Evolutionary conservation across 1,140 invertebrate genomes (phyloP).

Genomic region (Ostrea edulis): DNA sequence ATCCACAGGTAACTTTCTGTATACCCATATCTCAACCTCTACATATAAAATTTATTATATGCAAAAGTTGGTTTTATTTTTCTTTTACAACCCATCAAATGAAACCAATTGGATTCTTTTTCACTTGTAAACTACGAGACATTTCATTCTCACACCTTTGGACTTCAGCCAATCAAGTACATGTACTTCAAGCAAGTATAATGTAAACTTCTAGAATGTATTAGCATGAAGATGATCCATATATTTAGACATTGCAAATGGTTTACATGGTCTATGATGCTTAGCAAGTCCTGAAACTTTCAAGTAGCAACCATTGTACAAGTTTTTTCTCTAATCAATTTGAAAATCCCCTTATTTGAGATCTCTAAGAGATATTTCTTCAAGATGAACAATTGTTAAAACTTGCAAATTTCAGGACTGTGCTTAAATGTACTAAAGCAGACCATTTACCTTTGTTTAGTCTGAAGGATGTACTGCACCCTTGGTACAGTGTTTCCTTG

Average conservation of each 20-base stretch:
- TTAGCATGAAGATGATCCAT: conserved; percentile 5
- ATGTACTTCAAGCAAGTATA: too few relatives aligned
- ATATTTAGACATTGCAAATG: neutral
- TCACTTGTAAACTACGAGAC: too few relatives aligned
- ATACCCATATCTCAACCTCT: too few relatives aligned
- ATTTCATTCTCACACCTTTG: too few relatives aligned
- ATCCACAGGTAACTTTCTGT: too few relatives aligned
- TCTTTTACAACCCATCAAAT: too few relatives aligned
- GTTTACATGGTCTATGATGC: neutral
- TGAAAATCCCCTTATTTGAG: neutral
- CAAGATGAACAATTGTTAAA: neutral
- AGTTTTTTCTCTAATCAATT: neutral
- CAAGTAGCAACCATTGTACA: neutral
- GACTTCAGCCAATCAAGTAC: too few relatives aligned
- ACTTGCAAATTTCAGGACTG: conserved; percentile 12
- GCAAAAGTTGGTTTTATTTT: too few relatives aligned
- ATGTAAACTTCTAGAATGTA: neutral
- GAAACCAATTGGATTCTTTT: too few relatives aligned
- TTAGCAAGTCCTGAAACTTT: neutral
- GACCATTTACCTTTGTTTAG: conserved; percentile 17
- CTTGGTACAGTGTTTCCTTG: conserved; percentile 24
- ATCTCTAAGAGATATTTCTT: neutral
- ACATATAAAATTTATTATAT: too few relatives aligned
- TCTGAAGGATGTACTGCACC: conserved; percentile 23
- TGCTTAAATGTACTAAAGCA: neutral